Percentiles rank a stretch among this genome's conserved stretches.
Evolutionary conservation across 2,888 invertebrate species (phyloP).

Genomic region (Glyphotaelius pellucidus): DNA sequence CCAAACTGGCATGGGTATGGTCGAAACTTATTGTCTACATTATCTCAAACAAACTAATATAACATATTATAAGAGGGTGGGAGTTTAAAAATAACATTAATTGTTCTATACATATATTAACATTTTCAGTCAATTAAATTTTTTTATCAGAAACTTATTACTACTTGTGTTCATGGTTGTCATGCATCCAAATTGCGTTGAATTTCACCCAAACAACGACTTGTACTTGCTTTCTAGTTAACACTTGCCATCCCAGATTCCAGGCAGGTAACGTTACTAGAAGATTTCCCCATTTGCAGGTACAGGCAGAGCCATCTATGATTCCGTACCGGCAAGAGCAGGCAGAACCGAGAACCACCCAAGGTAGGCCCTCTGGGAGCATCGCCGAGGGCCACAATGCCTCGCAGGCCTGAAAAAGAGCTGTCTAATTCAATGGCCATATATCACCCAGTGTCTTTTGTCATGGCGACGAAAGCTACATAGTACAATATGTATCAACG

Average conservation of each 20-base stretch:
- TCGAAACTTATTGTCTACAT: no score
- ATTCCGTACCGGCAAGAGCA: background rate
- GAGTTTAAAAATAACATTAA: no score
- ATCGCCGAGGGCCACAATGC: conserved; percentile 52
- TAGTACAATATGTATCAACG: conserved; percentile 65
- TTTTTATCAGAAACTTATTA: no score
- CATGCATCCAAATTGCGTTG: background rate
- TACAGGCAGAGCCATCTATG: conserved; percentile 21
- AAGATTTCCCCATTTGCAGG: background rate
- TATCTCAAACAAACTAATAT: no score
- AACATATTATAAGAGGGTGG: no score
- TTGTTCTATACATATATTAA: no score
- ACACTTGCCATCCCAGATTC: background rate
- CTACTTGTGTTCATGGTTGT: background rate
- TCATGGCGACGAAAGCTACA: conserved; percentile 65
- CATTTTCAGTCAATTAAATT: no score
- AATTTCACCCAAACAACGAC: background rate
- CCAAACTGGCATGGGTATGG: no score
- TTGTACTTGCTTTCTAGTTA: background rate
- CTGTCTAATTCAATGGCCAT: conserved; percentile 66
- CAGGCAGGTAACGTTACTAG: background rate
- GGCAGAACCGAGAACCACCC: conserved; percentile 2
- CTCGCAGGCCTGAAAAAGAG: conserved; percentile 60
- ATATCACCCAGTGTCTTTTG: conserved; percentile 65
- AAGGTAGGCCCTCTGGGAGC: conserved; percentile 15